Base-by-base conservation (phyloP, 1,140 invertebrate genomes). In the Physella acuta region DNA sequence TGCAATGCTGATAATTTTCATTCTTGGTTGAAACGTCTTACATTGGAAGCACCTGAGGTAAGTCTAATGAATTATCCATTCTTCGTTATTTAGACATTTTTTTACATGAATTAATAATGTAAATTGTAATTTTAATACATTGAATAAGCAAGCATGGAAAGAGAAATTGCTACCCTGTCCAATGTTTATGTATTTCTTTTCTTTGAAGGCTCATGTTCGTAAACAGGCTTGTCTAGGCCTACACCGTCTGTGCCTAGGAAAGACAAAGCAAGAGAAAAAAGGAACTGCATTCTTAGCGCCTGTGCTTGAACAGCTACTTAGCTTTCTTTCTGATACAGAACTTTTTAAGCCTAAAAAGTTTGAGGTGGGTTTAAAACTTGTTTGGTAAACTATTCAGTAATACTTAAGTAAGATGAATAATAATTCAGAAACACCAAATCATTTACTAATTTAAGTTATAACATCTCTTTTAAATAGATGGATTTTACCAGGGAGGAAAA, bases 141-240 rank as follows among this genome's bases (percentile, higher is more conserved):
- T 63, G 4, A 20, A 30, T 20, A n/a, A n/a, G n/a, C n/a, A n/a
- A n/a, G n/a, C n/a, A n/a, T n/a, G n/a, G n/a, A n/a, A n/a, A n/a
- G n/a, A n/a, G n/a, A n/a, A n/a, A n/a, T n/a, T n/a, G n/a, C n/a
- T n/a, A n/a, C n/a, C n/a, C n/a, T n/a, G n/a, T n/a, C n/a, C n/a
- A n/a, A n/a, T n/a, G n/a, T n/a, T n/a, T n/a, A n/a, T n/a, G n/a
- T n/a, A n/a, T n/a, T n/a, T n/a, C 44, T n/a, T 26, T 51, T 52
- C 53, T 53, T 72, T 73, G 39, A 70, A 86, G 82, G 92, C 92
- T 0, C 87, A 92, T 61, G 93, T 96, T 0, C 87, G 94, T 31
- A 88, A 92, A 66, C 94, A 97, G 85, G 92, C 93, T 0, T 95
- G 94, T 82, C 92, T 91, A 31, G 93, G 93, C 0, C 86, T 96